These are phyloP conservation scores for Malurus alboscapulatus DNA, from an alignment of 2,113 vertebrate genomes.

Conservation along the genomic window DNA sequence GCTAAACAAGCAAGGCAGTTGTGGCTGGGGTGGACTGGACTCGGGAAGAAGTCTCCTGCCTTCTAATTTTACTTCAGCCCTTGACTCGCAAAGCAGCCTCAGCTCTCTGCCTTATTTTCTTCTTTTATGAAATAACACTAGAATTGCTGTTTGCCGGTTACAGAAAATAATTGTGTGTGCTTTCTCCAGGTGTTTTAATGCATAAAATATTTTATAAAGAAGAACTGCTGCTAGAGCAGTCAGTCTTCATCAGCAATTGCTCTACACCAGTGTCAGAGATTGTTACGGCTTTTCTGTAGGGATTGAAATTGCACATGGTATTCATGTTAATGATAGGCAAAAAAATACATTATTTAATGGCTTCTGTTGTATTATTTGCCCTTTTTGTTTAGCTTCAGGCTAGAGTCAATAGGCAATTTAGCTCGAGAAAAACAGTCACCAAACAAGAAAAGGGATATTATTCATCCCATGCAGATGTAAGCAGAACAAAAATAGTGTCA, in stretches of 20 bases:
- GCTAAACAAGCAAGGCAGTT: background rate
- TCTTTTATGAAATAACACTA: background rate
- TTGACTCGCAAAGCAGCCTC: background rate
- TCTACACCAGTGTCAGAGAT: background rate
- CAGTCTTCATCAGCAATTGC: constrained; percentile 20
- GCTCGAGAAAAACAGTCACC: constrained; percentile 14
- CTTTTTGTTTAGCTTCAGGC: constrained; percentile 47
- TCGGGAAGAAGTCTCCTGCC: background rate
- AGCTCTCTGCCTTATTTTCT: background rate
- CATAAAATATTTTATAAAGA: background rate
- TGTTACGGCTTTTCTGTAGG: constrained; percentile 8
- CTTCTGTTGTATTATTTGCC: constrained; percentile 43
- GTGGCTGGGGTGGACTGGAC: background rate
- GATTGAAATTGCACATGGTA: constrained; percentile 20
- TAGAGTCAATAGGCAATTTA: constrained; percentile 62
- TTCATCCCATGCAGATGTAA: constrained; percentile 21
- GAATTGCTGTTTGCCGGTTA: background rate
- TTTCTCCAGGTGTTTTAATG: background rate
- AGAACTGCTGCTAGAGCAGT: background rate
- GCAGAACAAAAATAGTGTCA: constrained; percentile 36
- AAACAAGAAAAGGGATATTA: constrained; percentile 40
- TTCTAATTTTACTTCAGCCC: background rate
- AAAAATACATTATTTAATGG: constrained; percentile 40
- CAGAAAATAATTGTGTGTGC: background rate
- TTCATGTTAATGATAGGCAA: constrained; percentile 52